phyloP scores from a whole-genome alignment of 2,113 vertebrate species.

The Vireo altiloquus region DNA sequence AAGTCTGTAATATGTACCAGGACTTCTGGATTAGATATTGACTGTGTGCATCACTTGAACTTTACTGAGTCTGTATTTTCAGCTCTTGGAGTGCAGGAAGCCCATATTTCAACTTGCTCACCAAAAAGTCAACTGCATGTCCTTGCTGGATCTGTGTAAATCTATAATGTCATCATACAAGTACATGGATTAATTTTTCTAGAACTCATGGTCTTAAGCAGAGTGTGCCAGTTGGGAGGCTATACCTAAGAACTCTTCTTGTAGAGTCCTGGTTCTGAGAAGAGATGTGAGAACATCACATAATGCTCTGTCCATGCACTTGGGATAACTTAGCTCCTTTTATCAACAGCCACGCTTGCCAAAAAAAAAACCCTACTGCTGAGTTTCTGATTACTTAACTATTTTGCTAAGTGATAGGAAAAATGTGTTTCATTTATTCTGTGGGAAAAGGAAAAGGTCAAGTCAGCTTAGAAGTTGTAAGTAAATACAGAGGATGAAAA shows the following conservation, averaged over 20 bases:
- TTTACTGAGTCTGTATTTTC: not conserved
- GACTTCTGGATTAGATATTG: not conserved
- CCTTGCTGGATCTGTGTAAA: not conserved
- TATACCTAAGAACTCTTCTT: not conserved
- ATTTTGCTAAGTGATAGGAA: conserved; percentile 17
- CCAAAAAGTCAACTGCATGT: not conserved
- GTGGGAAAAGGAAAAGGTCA: not conserved
- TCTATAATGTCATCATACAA: not conserved
- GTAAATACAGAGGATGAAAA: not conserved
- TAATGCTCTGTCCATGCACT: not conserved
- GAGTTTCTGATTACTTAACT: conserved; percentile 15
- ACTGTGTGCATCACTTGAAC: not conserved
- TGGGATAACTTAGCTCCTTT: not conserved
- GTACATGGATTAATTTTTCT: not conserved
- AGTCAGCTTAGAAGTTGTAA: not conserved
- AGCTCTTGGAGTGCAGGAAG: not conserved
- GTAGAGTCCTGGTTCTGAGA: not conserved
- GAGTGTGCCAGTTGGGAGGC: too few relatives aligned
- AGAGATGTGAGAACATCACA: not conserved
- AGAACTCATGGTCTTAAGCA: not conserved
- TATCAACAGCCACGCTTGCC: not conserved
- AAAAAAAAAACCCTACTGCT: not conserved
- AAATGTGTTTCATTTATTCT: not conserved
- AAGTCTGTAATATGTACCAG: not conserved
- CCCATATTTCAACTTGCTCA: not conserved